Evolutionary conservation across 2,113 vertebrate species (phyloP).

Genomic region (Periophthalmus modestus): DNA sequence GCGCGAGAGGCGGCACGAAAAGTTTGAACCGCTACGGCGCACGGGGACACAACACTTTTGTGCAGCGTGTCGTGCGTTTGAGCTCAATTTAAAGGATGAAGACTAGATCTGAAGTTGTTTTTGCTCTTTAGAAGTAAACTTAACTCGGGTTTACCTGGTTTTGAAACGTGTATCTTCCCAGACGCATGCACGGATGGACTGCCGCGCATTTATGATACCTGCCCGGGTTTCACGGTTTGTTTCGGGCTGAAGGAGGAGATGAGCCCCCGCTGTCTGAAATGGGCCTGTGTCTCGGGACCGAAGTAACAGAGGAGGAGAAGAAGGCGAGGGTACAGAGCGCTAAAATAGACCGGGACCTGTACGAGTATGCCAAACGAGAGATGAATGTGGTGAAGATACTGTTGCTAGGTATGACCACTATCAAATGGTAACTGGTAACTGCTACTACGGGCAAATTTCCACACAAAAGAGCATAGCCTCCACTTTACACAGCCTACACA

Average conservation of each 20-base stretch:
- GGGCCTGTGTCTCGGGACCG: slow-evolving; percentile 80
- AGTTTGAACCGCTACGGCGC: slow-evolving; percentile 45
- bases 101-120: not conserved
- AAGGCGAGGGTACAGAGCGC: slow-evolving; percentile 71
- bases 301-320: slow-evolving; percentile 77
- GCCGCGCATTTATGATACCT: slow-evolving; percentile 1
- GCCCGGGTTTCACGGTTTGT: slow-evolving; percentile 16
- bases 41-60: not conserved
- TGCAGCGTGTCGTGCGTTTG: not conserved
- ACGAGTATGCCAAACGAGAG: slow-evolving; percentile 73
- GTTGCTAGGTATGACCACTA: slow-evolving; percentile 71
- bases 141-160: not conserved
- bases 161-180: not conserved
- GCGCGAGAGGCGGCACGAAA: slow-evolving; percentile 30
- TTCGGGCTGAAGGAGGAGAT: slow-evolving; percentile 49
- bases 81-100: not conserved
- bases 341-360: slow-evolving; percentile 75
- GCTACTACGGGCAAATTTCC: too few species aligned
- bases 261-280: slow-evolving; percentile 57
- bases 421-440: not conserved
- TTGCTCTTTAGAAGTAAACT: not conserved
- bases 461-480: not conserved
- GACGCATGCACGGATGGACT: slow-evolving; percentile 9
- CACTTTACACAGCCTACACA: not conserved
- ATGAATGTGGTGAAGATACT: slow-evolving; percentile 80